A percentile compares a stretch with the other conserved stretches of the same genome.
Conservation (phyloP, 2,888 invertebrate genomes). For the Kryphioiulus occultus region DNA sequence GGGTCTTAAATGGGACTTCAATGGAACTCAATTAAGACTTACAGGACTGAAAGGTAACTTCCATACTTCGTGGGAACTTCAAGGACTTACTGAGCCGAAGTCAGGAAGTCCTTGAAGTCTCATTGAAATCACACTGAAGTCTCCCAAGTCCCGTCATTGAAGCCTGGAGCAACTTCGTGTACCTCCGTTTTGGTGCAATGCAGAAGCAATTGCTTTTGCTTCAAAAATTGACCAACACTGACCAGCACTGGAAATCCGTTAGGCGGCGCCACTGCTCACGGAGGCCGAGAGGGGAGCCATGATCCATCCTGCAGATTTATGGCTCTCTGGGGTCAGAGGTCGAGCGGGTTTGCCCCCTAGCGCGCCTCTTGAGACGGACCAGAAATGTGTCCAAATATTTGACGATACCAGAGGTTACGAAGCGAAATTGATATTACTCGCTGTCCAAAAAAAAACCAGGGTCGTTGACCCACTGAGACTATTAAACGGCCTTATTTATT, state of each 20-base stretch:
- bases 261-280: neutral
- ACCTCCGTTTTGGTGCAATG: neutral
- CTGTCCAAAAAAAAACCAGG: neutral
- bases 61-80: too few species aligned
- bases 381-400: neutral
- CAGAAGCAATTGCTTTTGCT: neutral
- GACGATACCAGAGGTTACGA: neutral
- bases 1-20: too few species aligned
- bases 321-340: neutral
- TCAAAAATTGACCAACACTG: neutral
- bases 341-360: neutral
- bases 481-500: conserved; percentile 10
- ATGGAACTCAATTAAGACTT: too few species aligned
- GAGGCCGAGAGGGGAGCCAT: neutral
- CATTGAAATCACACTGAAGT: too few species aligned
- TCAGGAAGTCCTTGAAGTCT: too few species aligned
- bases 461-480: neutral
- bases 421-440: neutral
- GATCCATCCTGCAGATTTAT: neutral
- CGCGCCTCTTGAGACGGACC: neutral
- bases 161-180: too few species aligned
- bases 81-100: too few species aligned
- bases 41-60: too few species aligned
- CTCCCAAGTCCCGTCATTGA: too few species aligned
- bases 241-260: neutral